phyloP scores from a whole-genome alignment of 2,888 invertebrate genomes.

The Stramonita haemastoma region DNA sequence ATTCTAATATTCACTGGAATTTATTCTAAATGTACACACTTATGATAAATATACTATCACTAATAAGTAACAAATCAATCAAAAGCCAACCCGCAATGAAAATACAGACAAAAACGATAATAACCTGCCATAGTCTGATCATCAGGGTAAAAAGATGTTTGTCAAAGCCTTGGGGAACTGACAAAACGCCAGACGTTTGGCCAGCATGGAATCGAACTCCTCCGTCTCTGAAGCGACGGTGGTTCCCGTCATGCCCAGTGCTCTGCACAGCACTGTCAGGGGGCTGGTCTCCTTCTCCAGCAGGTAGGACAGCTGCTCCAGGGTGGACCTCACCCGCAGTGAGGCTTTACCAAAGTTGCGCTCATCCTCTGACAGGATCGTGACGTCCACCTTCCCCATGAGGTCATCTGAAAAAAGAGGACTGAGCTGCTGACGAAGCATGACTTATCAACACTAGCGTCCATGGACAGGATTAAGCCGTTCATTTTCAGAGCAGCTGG shows the following conservation, averaged over 20 bases:
- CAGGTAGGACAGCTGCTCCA: conserved; percentile 41
- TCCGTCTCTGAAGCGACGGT: conserved; percentile 8
- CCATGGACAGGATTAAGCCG: too few relatives aligned
- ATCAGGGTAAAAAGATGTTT: conserved; percentile 16
- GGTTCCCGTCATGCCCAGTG: conserved; percentile 32
- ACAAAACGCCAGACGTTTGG: conserved; percentile 40
- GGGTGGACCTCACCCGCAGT: conserved; percentile 9
- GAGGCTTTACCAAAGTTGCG: conserved; percentile 34
- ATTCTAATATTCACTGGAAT: too few relatives aligned
- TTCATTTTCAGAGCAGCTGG: too few relatives aligned
- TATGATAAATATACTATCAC: too few relatives aligned
- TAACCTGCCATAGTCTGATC: conserved; percentile 25
- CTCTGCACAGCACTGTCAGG: conserved; percentile 34
- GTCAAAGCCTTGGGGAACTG: conserved; percentile 34
- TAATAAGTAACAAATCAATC: too few relatives aligned
- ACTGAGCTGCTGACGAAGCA: not conserved
- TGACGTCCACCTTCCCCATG: conserved; percentile 41
- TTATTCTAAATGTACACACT: too few relatives aligned
- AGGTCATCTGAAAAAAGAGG: conserved; percentile 35
- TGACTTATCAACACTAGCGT: too few relatives aligned
- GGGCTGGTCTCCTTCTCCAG: conserved; percentile 42
- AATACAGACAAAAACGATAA: not conserved
- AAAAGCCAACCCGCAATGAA: not conserved
- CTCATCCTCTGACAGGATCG: conserved; percentile 37
- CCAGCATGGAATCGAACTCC: conserved; percentile 40